Conservation (phyloP, 37 sponge, comb jelly and placozoan species). For the Lycopodina hypogea region DNA sequence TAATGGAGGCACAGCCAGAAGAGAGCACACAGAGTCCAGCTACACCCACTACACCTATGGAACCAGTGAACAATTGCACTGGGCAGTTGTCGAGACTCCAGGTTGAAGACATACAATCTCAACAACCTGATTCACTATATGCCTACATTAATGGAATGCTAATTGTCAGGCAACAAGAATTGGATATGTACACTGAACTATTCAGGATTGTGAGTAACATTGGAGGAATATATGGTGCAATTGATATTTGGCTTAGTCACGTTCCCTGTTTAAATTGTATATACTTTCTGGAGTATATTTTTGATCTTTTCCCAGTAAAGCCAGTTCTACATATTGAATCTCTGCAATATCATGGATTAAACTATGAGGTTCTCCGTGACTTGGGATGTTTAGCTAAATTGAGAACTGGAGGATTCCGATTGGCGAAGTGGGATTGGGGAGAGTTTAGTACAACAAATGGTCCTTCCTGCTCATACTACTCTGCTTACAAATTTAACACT, state of each 20-base stretch:
- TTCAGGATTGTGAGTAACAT: background rate
- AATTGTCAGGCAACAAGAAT: too few species aligned
- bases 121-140: too few species aligned
- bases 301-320: background rate
- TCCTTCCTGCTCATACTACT: too few species aligned
- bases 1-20: too few species aligned
- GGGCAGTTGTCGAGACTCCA: too few species aligned
- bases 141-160: too few species aligned
- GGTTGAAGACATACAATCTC: too few species aligned
- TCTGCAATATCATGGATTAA: background rate
- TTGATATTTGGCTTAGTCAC: background rate
- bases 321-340: background rate
- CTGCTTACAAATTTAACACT: too few species aligned
- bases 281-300: background rate
- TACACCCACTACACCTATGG: too few species aligned
- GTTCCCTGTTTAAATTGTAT: background rate
- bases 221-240: background rate
- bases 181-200: too few species aligned
- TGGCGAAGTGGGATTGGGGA: background rate
- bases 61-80: too few species aligned
- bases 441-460: background rate
- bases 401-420: background rate
- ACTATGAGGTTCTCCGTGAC: background rate
- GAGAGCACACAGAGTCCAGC: too few species aligned
- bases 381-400: slow-evolving; percentile 8